Evolutionary conservation across 2,888 invertebrate species (phyloP), one percentile per base, ranked within the genome.

Genomic region (Pantelozetes paolii): DNA sequence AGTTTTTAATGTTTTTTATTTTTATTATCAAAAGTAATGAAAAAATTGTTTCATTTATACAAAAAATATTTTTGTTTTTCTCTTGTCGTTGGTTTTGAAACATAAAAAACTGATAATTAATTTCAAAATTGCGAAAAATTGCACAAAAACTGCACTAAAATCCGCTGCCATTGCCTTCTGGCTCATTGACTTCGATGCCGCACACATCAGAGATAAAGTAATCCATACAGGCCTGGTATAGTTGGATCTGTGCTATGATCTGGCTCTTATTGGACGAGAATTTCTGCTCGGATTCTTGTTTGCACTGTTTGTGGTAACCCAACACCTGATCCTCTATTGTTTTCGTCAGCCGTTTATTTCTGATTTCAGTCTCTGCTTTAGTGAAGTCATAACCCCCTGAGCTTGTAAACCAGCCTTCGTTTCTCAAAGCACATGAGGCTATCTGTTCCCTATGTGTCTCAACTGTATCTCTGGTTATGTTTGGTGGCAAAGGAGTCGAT

Each of bases 171-270:
- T 3, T 57, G 57, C 59, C 32, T 15, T 73, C 73, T n/a, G 75
- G 48, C 32, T 73, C 67, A 40, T 48, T 71, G 59, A 75, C 75
- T 67, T 75, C 75, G 59, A 75, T 75, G 11, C 75, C 75, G 36
- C 75, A 75, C 11, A 74, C 75, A 73, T 75, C 75, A 30, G 71
- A 71, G 6, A 75, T 75, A 45, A 75, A 75, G 57, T 75, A 75
- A 67, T 74, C 74, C 76, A 74, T 76, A 64, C 76, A 76, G 3
- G 76, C 76, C 54, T 76, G 76, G 28, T 76, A 76, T 9, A 76
- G 40, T 72, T 76, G 76, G 40, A 76, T 76, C 48, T 76, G 75
- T 13, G 75, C 71, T 20, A 76, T 76, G 9, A 76, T 42, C 8
- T 64, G 48, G 42, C 40, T 64, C 32, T 75, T 71, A 2, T 71